Percentiles rank a stretch among this genome's conserved stretches.
These are phyloP conservation scores for Cryptotermes secundus DNA, from an alignment of 1,140 invertebrate genomes.

Conservation along the genomic window DNA sequence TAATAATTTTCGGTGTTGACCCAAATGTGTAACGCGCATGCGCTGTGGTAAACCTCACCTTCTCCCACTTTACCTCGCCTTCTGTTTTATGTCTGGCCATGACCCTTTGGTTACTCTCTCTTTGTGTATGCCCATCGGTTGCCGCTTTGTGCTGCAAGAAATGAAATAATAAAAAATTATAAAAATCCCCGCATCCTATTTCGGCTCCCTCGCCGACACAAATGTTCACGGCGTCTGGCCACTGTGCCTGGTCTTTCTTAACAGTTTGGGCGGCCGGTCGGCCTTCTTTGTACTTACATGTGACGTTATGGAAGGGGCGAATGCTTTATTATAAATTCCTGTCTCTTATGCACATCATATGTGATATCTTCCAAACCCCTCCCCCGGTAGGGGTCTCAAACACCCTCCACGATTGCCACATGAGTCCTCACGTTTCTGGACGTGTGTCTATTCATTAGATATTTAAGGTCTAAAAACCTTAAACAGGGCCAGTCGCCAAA, in stretches of 20 bases:
- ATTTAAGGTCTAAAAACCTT: too few relatives aligned
- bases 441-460: too few relatives aligned
- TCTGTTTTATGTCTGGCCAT: constrained; percentile 10
- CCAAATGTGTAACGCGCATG: background rate
- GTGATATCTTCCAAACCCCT: background rate
- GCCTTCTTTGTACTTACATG: background rate
- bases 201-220: background rate
- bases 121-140: background rate
- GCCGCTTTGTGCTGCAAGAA: background rate
- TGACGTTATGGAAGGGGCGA: background rate
- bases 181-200: background rate
- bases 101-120: background rate
- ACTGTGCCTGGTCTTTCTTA: background rate
- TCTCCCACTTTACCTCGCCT: background rate
- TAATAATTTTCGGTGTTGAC: background rate
- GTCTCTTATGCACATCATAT: background rate
- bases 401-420: too few relatives aligned
- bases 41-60: background rate
- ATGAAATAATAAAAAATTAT: background rate
- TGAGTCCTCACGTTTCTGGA: too few relatives aligned
- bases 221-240: background rate
- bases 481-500: too few relatives aligned
- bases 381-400: background rate
- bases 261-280: background rate
- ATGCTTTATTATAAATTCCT: background rate